Evolutionary conservation across 2,113 vertebrate genomes (phyloP).

Genomic region (Psilopsiagon aurifrons): DNA sequence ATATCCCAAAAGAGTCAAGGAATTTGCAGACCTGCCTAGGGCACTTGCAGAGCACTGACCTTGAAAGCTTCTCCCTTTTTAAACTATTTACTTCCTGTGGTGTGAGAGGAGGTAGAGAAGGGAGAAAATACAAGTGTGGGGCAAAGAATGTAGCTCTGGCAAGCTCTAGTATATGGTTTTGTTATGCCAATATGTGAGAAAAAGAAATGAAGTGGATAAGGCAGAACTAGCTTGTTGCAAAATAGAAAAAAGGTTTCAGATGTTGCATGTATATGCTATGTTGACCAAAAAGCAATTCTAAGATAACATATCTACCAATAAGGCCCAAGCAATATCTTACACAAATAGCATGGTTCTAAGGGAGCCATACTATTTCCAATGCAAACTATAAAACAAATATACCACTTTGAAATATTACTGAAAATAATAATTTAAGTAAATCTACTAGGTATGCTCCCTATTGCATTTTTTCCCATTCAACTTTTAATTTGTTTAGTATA

Average conservation of each 20-base stretch:
- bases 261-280: not conserved
- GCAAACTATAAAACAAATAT: accelerated
- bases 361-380: not conserved
- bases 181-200: not conserved
- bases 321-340: not conserved
- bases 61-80: slow-evolving; percentile 52
- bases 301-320: accelerated
- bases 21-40: not conserved
- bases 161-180: not conserved
- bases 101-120: not conserved
- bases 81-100: slow-evolving; percentile 49
- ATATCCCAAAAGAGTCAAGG: not conserved
- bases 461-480: not conserved
- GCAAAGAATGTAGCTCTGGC: slow-evolving; percentile 26
- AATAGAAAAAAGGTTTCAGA: not conserved
- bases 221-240: not conserved
- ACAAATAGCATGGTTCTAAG: not conserved
- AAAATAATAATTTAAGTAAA: not conserved
- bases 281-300: not conserved
- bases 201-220: not conserved
- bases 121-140: not conserved
- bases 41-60: slow-evolving; percentile 29
- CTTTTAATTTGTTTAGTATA: not conserved
- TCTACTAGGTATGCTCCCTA: not conserved
- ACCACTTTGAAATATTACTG: not conserved